Conservation (phyloP, 1,140 invertebrate species). For the Bathynomus jamesi region DNA sequence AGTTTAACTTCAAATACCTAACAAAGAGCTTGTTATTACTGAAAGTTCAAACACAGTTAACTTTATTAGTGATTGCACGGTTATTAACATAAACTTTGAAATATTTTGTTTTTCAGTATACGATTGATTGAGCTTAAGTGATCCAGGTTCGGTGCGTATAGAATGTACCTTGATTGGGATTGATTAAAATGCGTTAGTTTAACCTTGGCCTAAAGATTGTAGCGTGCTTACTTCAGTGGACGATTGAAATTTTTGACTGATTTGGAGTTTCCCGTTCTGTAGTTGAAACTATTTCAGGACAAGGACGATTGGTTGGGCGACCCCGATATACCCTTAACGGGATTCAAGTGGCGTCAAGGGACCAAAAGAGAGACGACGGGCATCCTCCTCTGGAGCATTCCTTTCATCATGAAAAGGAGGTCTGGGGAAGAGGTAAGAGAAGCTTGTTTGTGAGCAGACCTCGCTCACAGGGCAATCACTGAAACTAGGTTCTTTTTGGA, state of each 20-base stretch:
- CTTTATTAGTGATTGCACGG: too few species aligned
- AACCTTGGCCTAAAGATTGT: too few species aligned
- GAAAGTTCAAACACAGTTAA: too few species aligned
- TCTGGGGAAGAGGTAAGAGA: conserved; percentile 36
- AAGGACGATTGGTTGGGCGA: conserved; percentile 45
- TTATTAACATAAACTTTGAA: too few species aligned
- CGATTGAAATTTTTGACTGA: not conserved
- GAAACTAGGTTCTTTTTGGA: too few species aligned
- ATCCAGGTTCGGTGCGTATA: not conserved
- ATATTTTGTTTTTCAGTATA: too few species aligned
- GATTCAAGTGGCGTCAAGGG: conserved; percentile 62
- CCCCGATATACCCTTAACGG: conserved; percentile 44
- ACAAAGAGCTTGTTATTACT: too few species aligned
- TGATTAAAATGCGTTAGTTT: not conserved
- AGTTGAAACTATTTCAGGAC: conserved; percentile 17
- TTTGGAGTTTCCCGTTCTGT: not conserved
- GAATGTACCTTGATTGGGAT: not conserved
- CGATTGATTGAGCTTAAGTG: not conserved
- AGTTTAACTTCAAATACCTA: too few species aligned
- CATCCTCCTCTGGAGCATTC: conserved; percentile 90
- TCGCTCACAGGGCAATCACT: too few species aligned
- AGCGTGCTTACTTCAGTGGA: too few species aligned
- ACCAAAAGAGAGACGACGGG: conserved; percentile 91
- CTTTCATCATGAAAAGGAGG: conserved; percentile 63
- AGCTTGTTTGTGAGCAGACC: too few species aligned